Conservation (phyloP, 2,888 invertebrate species). For the Epinotia brunnichana region DNA sequence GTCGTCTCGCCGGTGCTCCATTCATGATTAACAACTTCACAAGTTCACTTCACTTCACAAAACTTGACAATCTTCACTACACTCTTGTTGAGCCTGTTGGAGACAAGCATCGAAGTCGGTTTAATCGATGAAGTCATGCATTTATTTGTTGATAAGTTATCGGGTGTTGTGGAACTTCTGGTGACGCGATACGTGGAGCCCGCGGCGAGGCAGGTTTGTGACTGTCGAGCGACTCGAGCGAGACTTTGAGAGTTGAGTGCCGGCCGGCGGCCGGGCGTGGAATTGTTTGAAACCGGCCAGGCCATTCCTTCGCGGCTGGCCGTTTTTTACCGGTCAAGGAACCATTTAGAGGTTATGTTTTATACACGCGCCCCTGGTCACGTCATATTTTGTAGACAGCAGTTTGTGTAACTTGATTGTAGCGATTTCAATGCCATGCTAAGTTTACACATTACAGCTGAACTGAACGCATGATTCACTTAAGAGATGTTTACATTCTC, state of each 20-base stretch:
- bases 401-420: slow-evolving; percentile 25
- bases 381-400: slow-evolving; percentile 23
- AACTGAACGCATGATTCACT: slow-evolving; percentile 71
- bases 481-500: slow-evolving; percentile 71
- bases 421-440: slow-evolving; percentile 49
- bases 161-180: slow-evolving; percentile 58
- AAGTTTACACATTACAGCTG: slow-evolving; percentile 63
- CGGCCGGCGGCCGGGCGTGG: slow-evolving; percentile 19
- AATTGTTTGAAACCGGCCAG: slow-evolving; percentile 30
- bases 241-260: slow-evolving; percentile 11
- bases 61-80: slow-evolving; percentile 49
- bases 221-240: slow-evolving; percentile 61
- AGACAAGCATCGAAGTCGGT: slow-evolving; percentile 60
- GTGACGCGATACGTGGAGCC: slow-evolving; percentile 62
- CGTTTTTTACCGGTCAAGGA: slow-evolving; percentile 76
- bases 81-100: slow-evolving; percentile 30
- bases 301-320: slow-evolving; percentile 33
- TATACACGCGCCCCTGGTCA: slow-evolving; percentile 54
- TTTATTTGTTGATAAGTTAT: slow-evolving; percentile 79
- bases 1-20: slow-evolving; percentile 78
- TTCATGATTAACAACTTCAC: slow-evolving; percentile 64
- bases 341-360: slow-evolving; percentile 77
- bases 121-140: slow-evolving; percentile 81
- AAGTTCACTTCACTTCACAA: slow-evolving; percentile 48
- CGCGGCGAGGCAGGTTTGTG: slow-evolving; percentile 63